Percentiles rank a stretch among this genome's conserved stretches.
phyloP scores from a whole-genome alignment of 2,888 invertebrate species.

The Drosophila birchii region DNA sequence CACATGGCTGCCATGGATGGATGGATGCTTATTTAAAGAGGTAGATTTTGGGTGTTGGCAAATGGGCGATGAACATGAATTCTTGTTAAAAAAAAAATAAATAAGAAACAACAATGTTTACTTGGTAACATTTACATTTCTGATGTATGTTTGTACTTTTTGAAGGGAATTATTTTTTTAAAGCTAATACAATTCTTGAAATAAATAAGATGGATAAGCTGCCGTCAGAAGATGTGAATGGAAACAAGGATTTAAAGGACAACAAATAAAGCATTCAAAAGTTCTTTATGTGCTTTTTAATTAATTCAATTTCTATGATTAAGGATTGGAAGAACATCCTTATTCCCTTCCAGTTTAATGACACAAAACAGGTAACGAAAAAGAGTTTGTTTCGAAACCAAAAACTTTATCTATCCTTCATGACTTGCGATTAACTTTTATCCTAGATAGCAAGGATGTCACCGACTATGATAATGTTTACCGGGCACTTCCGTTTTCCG shows the following conservation, averaged over 20 bases:
- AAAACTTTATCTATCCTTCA: constrained; percentile 2
- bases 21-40: constrained; percentile 36
- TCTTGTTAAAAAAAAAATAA: not conserved
- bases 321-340: too few species aligned
- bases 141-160: not conserved
- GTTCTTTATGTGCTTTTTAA: too few species aligned
- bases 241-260: too few species aligned
- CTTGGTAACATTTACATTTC: not conserved
- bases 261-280: not conserved
- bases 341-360: not conserved
- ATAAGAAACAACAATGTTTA: not conserved
- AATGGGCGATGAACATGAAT: not conserved
- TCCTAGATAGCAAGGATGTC: constrained; percentile 26
- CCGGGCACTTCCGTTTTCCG: constrained; percentile 27
- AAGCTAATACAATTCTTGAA: not conserved
- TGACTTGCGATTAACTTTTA: constrained; percentile 16
- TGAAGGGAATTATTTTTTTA: not conserved
- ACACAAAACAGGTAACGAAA: not conserved
- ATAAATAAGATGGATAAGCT: not conserved
- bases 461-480: constrained; percentile 51
- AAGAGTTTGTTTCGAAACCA: not conserved
- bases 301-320: not conserved
- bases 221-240: not conserved
- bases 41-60: not conserved
- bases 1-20: constrained; percentile 7